Evolutionary conservation across 2,888 invertebrate species (phyloP).

Genomic region (Trissonchulus sp.): DNA sequence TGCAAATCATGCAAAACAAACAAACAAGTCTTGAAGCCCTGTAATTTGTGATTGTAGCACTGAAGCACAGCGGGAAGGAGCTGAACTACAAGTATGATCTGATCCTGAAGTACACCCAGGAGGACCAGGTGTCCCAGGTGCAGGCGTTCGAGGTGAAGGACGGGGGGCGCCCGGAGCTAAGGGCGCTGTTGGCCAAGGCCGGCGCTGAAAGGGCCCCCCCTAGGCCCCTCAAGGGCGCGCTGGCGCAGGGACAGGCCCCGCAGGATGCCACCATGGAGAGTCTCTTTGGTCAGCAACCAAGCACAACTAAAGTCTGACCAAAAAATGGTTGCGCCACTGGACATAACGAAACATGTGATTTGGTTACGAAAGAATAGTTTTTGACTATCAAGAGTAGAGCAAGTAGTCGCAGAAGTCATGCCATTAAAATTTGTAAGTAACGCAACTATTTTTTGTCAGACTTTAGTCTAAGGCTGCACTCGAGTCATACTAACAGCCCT

Average conservation of each 20-base stretch:
- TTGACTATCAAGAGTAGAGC: too few species aligned
- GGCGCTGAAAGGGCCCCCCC: background rate
- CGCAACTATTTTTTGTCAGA: too few species aligned
- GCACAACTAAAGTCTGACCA: background rate
- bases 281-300: background rate
- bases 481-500: too few species aligned
- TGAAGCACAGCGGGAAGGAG: background rate
- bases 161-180: background rate
- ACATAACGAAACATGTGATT: too few species aligned
- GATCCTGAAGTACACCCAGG: background rate
- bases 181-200: conserved; percentile 10
- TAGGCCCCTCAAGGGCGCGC: background rate
- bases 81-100: background rate
- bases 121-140: background rate
- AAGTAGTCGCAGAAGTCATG: too few species aligned
- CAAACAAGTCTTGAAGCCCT: too few species aligned
- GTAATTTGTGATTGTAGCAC: too few species aligned
- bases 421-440: too few species aligned
- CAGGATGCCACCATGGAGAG: background rate
- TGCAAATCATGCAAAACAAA: too few species aligned
- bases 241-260: background rate
- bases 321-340: too few species aligned
- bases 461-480: too few species aligned
- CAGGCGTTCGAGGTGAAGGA: conserved; percentile 12
- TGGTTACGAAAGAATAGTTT: too few species aligned